Evolutionary conservation across 2,113 vertebrate genomes (phyloP).

Genomic region (Syngnathus floridae): DNA sequence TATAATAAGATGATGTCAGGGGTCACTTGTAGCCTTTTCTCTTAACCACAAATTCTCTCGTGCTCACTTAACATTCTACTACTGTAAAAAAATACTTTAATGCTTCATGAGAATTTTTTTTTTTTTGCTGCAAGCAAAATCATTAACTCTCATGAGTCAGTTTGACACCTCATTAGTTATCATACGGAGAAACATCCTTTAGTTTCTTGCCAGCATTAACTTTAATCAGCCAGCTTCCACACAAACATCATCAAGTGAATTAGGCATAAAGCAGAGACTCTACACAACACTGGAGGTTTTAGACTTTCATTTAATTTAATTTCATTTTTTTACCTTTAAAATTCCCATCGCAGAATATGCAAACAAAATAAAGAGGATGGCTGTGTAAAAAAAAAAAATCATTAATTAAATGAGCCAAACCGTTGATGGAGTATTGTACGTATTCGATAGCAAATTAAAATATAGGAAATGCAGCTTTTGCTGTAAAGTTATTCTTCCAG

Average conservation of each 20-base stretch:
- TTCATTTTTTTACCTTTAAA: too few relatives aligned
- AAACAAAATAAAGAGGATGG: too few relatives aligned
- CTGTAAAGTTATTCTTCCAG: too few relatives aligned
- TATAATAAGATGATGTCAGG: slow-evolving; percentile 5
- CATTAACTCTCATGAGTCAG: slow-evolving; percentile 5
- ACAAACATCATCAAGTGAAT: slow-evolving; percentile 11
- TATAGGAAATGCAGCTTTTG: too few relatives aligned
- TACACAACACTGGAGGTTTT: slow-evolving; percentile 3
- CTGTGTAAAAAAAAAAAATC: too few relatives aligned
- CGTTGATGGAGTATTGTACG: too few relatives aligned
- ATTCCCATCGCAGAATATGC: too few relatives aligned
- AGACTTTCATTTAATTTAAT: neutral
- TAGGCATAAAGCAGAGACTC: slow-evolving; percentile 10
- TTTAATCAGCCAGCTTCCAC: slow-evolving; percentile 11
- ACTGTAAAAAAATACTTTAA: neutral
- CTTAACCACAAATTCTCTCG: slow-evolving; percentile 18
- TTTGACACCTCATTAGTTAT: slow-evolving; percentile 17
- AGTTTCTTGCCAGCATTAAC: slow-evolving; percentile 11
- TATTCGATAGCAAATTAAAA: too few relatives aligned
- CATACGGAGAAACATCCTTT: slow-evolving; percentile 1
- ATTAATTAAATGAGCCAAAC: too few relatives aligned
- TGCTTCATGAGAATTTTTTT: too few relatives aligned
- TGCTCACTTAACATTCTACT: neutral
- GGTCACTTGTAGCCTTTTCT: neutral
- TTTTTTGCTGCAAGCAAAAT: neutral